Evolutionary conservation across 2,888 invertebrate species (phyloP).

Genomic region (Argyresthia albistria): DNA sequence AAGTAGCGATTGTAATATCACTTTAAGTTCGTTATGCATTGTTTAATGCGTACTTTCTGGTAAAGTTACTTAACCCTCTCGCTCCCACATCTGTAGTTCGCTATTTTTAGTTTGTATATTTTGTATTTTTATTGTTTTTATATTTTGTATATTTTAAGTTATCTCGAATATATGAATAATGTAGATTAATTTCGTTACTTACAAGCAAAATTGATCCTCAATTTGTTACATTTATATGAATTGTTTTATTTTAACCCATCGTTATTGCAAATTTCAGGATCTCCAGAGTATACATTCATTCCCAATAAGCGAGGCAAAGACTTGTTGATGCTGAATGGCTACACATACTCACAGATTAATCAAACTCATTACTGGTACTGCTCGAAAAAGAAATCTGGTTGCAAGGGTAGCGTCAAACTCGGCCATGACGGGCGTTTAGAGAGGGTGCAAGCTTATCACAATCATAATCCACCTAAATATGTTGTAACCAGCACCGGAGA

Average conservation of each 20-base stretch:
- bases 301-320: slow-evolving; percentile 6
- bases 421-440: slow-evolving; percentile 7
- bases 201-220: no score
- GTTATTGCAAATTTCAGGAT: neutral
- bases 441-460: neutral
- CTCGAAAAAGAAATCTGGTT: slow-evolving; percentile 9
- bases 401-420: slow-evolving; percentile 14
- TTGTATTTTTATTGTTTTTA: no score
- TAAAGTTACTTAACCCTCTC: no score
- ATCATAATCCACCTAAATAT: neutral
- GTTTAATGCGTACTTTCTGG: no score
- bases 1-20: no score
- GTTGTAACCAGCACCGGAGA: neutral
- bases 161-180: no score
- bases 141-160: no score
- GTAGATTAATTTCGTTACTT: no score
- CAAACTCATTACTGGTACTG: neutral
- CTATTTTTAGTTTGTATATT: no score
- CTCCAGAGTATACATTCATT: slow-evolving; percentile 3
- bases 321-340: slow-evolving; percentile 7
- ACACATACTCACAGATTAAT: slow-evolving; percentile 7
- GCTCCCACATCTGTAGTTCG: no score
- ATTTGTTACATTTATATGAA: no score
- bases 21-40: no score
- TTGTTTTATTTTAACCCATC: neutral